A percentile compares a stretch with the other conserved stretches of the same genome.
Conservation (phyloP, 2,797 vertebrate genomes). For the Galagoides demidoff region DNA sequence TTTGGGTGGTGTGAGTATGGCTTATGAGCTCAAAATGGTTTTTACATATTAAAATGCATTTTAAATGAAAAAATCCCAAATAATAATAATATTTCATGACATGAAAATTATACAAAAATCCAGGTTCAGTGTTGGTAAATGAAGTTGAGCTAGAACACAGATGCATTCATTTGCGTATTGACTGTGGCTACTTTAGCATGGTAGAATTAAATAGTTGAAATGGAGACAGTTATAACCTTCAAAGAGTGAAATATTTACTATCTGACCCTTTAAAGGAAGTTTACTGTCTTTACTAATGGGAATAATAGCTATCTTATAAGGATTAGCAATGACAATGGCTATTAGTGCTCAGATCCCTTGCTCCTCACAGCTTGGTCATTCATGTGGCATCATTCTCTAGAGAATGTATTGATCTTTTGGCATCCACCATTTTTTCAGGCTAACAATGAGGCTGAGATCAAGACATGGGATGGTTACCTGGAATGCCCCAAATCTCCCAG, state of each 20-base stretch:
- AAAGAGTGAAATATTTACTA: background rate
- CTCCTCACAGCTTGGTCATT: background rate
- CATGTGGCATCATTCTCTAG: background rate
- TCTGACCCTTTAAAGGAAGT: background rate
- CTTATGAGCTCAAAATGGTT: background rate
- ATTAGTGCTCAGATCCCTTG: background rate
- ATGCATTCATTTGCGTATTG: background rate
- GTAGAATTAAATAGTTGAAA: background rate
- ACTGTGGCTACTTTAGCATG: background rate
- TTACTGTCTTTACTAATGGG: background rate
- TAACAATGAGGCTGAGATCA: background rate
- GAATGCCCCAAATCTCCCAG: no score
- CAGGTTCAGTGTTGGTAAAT: background rate
- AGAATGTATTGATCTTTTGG: background rate
- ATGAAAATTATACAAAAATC: conserved; percentile 34
- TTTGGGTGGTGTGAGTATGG: background rate
- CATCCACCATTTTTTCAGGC: background rate
- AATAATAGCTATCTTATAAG: background rate
- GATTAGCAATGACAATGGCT: background rate
- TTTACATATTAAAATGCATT: conserved; percentile 29
- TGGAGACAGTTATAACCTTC: background rate
- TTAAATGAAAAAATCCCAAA: conserved; percentile 31
- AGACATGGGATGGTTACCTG: background rate
- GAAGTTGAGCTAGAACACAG: background rate
- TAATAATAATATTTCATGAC: background rate